A percentile compares a stretch with the other conserved stretches of the same genome.
Evolutionary conservation across 2,113 vertebrate species (phyloP).

Genomic region (rabbit (Oryctolagus cuniculus)): mOryCun1.1 NC_091440.1:61853501-61854000

Average conservation of each 20-base stretch:
- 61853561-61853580: neutral
- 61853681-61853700: neutral
- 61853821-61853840: neutral
- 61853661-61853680: neutral
- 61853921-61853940: neutral
- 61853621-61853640: neutral
- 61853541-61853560: neutral
- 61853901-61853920: slow-evolving; percentile 61
- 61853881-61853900: slow-evolving; percentile 61
- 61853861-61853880: slow-evolving; percentile 6
- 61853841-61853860: slow-evolving; percentile 51
- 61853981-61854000: slow-evolving; percentile 60
- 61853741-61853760: neutral
- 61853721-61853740: neutral
- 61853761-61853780: neutral
- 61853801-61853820: neutral
- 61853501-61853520: neutral
- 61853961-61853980: slow-evolving; percentile 60
- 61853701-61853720: neutral
- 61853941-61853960: slow-evolving; percentile 57
- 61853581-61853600: neutral
- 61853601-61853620: neutral
- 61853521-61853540: neutral
- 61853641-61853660: neutral
- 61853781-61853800: neutral